Evolutionary conservation across 2,113 vertebrate species (phyloP).

Genomic region (Plestiodon gilberti): DNA sequence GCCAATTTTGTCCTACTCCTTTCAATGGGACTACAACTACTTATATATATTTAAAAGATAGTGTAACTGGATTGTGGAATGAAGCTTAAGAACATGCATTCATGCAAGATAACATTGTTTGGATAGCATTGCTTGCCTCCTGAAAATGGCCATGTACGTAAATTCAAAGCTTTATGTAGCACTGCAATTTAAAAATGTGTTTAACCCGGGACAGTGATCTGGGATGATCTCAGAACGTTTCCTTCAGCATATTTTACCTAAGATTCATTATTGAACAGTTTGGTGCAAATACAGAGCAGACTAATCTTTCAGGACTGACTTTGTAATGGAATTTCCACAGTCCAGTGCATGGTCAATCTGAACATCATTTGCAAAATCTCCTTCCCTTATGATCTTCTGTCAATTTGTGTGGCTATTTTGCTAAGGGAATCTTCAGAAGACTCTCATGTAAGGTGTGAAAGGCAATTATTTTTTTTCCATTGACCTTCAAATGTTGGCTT

Average conservation of each 20-base stretch:
- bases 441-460: not conserved
- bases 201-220: too few species aligned
- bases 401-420: not conserved
- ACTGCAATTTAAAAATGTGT: too few species aligned
- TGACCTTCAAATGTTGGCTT: too few species aligned
- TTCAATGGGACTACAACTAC: not conserved
- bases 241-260: too few species aligned
- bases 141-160: not conserved
- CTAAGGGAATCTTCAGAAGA: not conserved
- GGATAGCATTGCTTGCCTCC: not conserved
- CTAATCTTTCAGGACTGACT: too few species aligned
- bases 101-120: not conserved
- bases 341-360: too few species aligned
- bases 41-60: not conserved
- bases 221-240: too few species aligned
- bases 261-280: too few species aligned
- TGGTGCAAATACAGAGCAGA: too few species aligned
- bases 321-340: too few species aligned
- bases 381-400: too few species aligned
- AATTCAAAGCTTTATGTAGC: not conserved
- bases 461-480: not conserved
- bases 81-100: fast-evolving
- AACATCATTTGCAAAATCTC: too few species aligned
- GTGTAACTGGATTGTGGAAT: not conserved
- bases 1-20: not conserved